Evolutionary conservation across 2,797 vertebrate genomes (phyloP).

Genomic region (Cheirogaleus major): DNA sequence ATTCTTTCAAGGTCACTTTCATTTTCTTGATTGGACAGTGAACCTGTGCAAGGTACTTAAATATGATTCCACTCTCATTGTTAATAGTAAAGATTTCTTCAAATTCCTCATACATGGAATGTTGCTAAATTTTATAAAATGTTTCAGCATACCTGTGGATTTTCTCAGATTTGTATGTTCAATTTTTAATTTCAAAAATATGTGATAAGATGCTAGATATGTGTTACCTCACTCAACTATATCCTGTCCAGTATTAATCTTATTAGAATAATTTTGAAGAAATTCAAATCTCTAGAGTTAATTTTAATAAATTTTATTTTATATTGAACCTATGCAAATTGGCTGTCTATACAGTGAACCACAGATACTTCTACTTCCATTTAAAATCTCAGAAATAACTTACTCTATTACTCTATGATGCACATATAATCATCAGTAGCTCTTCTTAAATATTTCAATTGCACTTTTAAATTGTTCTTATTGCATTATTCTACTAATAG

Average conservation of each 20-base stretch:
- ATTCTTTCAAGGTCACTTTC: background rate
- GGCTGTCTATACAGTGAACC: background rate
- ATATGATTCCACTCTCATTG: background rate
- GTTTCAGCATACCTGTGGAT: background rate
- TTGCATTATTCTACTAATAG: background rate
- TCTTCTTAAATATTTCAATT: slow-evolving; percentile 26
- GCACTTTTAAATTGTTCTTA: background rate
- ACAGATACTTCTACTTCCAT: background rate
- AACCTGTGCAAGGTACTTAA: background rate
- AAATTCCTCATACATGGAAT: background rate
- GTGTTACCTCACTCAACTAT: background rate
- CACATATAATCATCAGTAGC: background rate
- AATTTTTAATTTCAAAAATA: background rate
- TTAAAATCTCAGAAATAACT: background rate
- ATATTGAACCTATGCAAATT: background rate
- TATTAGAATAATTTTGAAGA: background rate
- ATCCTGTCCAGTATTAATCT: background rate
- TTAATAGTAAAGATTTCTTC: background rate
- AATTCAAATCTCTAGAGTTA: background rate
- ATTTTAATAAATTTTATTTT: slow-evolving; percentile 6
- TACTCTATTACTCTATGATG: background rate
- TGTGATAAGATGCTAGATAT: background rate
- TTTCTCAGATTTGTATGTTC: background rate
- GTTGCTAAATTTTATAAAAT: background rate
- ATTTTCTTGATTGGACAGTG: background rate